These are phyloP conservation scores for Drosophila cognata DNA, from an alignment of 2,888 invertebrate species.

Conservation along the genomic window DNA sequence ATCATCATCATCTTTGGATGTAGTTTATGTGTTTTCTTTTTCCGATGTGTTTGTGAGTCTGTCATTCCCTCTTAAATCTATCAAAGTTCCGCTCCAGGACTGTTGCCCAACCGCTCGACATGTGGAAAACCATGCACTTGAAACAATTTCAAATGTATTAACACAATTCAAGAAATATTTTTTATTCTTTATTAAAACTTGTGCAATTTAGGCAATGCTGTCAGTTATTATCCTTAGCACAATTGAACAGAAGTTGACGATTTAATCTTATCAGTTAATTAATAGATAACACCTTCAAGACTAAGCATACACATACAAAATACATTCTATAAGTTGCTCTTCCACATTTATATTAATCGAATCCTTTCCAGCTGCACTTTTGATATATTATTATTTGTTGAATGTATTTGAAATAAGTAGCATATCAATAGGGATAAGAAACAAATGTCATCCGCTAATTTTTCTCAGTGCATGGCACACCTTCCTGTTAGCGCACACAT, in stretches of 20 bases:
- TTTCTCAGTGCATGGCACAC: slow-evolving; percentile 36
- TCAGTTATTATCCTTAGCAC: neutral
- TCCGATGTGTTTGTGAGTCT: slow-evolving; percentile 29
- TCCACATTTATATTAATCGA: neutral
- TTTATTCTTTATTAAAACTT: neutral
- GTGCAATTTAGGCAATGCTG: neutral
- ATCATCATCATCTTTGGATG: slow-evolving; percentile 49
- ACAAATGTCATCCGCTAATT: neutral
- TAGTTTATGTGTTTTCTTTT: slow-evolving; percentile 63
- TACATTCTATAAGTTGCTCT: neutral
- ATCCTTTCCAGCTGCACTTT: neutral
- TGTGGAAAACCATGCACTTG: slow-evolving; percentile 17
- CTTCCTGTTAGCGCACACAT: slow-evolving; percentile 20
- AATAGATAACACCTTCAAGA: neutral
- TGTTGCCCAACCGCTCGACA: slow-evolving; percentile 3
- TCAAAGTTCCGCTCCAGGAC: slow-evolving; percentile 56
- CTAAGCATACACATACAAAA: neutral
- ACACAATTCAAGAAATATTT: neutral
- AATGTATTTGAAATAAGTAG: neutral
- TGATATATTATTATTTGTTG: neutral
- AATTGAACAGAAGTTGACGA: neutral
- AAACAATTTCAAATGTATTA: slow-evolving; percentile 2
- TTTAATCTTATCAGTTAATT: neutral
- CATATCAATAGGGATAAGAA: neutral
- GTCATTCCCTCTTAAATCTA: slow-evolving; percentile 40